Conservation (phyloP, 2,113 vertebrate genomes). For the Sinosuthora webbiana region DNA sequence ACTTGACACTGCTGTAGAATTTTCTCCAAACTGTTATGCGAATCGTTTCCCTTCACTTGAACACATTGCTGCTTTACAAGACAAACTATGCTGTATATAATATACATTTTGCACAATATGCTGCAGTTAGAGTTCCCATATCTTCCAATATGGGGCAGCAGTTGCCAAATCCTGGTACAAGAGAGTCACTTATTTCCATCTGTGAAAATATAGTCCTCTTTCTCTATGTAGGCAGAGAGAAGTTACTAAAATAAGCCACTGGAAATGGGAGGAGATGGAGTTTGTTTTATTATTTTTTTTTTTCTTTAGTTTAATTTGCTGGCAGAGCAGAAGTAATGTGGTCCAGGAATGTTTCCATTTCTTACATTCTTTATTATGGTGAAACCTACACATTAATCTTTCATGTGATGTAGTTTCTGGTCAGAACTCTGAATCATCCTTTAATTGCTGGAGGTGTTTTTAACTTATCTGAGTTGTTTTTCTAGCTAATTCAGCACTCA, state of each 20-base stretch:
- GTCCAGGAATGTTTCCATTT: slow-evolving; percentile 30
- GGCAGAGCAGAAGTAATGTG: background rate
- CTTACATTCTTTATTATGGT: slow-evolving; percentile 13
- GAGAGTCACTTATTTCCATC: slow-evolving; percentile 27
- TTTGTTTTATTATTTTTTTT: background rate
- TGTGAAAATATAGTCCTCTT: slow-evolving; percentile 26
- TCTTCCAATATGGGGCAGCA: slow-evolving; percentile 66
- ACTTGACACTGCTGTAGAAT: background rate
- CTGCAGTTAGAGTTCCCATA: slow-evolving; percentile 44
- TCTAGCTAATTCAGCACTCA: background rate
- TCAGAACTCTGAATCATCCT: slow-evolving; percentile 40
- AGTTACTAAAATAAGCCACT: slow-evolving; percentile 31
- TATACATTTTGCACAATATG: background rate
- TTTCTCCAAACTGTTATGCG: background rate
- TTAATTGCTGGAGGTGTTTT: slow-evolving; percentile 44
- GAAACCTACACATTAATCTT: slow-evolving; percentile 23
- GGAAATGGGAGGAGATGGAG: background rate
- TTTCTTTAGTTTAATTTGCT: background rate
- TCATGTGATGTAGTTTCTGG: slow-evolving; percentile 29
- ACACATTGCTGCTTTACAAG: background rate
- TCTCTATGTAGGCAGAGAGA: slow-evolving; percentile 3
- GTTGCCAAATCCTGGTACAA: slow-evolving; percentile 55
- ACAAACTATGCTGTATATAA: background rate
- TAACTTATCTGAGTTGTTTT: slow-evolving; percentile 16
- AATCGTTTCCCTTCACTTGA: background rate